Conservation (phyloP, 2,113 vertebrate species). For the Globicephala melas region DNA sequence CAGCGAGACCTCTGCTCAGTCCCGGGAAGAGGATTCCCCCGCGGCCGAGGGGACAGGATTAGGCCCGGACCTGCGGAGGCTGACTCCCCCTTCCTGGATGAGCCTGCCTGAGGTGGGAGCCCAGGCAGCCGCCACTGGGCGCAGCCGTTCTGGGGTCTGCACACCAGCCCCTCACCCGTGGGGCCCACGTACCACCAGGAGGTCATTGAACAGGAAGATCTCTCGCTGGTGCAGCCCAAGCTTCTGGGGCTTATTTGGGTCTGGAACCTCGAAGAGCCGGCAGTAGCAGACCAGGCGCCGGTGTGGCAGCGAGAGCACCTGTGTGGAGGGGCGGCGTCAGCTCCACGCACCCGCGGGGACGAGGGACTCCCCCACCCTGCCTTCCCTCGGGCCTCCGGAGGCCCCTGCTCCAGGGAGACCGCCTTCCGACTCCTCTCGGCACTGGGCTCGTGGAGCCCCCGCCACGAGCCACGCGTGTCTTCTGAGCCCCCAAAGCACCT, state of each 20-base stretch:
- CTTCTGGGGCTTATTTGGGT: slow-evolving; percentile 97
- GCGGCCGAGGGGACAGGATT: neutral
- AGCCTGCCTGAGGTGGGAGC: neutral
- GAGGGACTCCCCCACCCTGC: accelerated
- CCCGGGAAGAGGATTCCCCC: neutral
- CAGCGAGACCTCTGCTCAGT: accelerated
- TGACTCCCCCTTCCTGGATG: accelerated
- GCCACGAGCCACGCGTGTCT: neutral
- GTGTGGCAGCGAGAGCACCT: slow-evolving; percentile 96
- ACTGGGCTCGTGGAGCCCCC: neutral
- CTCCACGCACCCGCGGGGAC: accelerated
- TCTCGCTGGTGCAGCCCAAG: slow-evolving; percentile 96
- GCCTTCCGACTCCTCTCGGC: neutral
- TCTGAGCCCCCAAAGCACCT: no score
- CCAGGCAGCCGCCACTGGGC: neutral
- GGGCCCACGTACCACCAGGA: slow-evolving; percentile 91
- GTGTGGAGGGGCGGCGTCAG: neutral
- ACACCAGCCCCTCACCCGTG: accelerated
- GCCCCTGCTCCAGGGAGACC: neutral
- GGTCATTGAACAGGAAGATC: slow-evolving; percentile 98
- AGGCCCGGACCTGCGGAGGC: neutral
- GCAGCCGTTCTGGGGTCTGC: neutral
- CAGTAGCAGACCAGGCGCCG: slow-evolving; percentile 98
- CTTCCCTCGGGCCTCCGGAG: neutral
- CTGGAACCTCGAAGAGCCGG: slow-evolving; percentile 96